Evolutionary conservation across 2,797 vertebrate genomes (phyloP), one percentile per base, ranked within the genome.

Genomic region (Betta splendens): DNA sequence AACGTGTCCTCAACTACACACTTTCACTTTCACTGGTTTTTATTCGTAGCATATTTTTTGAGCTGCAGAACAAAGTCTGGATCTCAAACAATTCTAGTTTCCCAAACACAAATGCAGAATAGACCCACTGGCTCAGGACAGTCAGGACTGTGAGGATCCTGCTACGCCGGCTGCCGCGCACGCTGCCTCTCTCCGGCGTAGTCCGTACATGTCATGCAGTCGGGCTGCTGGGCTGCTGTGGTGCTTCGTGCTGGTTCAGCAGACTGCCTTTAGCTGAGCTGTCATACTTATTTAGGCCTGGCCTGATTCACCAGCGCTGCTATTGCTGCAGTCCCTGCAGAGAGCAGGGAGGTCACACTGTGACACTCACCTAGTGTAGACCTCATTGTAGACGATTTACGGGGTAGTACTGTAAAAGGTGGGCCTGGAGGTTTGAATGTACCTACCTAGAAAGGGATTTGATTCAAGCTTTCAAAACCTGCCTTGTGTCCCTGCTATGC

Each of bases 181-280:
- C 39, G 62, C 43, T 54, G 23, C 37, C 39, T 61, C 35, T 59
- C 35, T 72, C 40, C 28, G 16, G 66, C 70, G 64, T 26, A 37
- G 40, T 20, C 40, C 56, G 56, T 79, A 76, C 73, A 42, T 85
- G 82, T 72, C 56, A 20, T 80, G 60, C 71, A 57, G 77, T 38
- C 46, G 60, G 12, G 60, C 69, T 70, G 69, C 42, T 46, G 60
- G 16, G 60, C 69, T 70, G 69, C 63, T 37, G 73, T 68, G 56
- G 42, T 67, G 72, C 79, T 81, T 85, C 83, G 72, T 85, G 89
- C 88, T 89, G 87, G 80, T 90, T 91, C 88, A 89, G 89, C 89
- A 89, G 66, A 75, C 83, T 80, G 80, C 72, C 77, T 85, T 84
- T 80, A 86, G 89, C 89, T 84, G 87, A 89, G 84, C 80, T 87